These are phyloP conservation scores for Tenrec ecaudatus DNA, from an alignment of 2,113 vertebrate genomes.

Conservation along the genomic window DNA sequence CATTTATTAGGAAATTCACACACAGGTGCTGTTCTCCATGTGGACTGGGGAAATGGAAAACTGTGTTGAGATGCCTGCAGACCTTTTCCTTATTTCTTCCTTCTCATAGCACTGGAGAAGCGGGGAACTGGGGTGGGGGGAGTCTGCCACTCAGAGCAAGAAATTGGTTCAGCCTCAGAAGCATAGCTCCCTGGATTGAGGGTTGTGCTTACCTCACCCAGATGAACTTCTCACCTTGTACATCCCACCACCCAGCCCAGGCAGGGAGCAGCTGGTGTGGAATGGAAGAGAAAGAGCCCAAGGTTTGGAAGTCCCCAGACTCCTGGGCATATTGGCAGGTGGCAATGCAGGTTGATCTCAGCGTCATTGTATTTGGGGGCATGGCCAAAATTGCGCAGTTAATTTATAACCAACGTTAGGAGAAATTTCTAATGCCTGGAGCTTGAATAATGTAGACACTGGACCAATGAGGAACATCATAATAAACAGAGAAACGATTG, in stretches of 20 bases:
- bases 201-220: slow-evolving; percentile 72
- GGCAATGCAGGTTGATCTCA: too few relatives aligned
- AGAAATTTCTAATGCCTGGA: background rate
- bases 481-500: too few relatives aligned
- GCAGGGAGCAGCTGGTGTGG: slow-evolving; percentile 22
- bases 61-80: slow-evolving; percentile 53
- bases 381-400: background rate
- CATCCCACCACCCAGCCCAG: slow-evolving; percentile 44
- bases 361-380: accelerated
- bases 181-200: slow-evolving; percentile 79
- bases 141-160: slow-evolving; percentile 73
- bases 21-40: slow-evolving; percentile 56
- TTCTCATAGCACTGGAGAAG: slow-evolving; percentile 26
- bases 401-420: background rate
- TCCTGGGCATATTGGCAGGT: background rate
- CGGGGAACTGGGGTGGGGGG: too few relatives aligned
- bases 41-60: slow-evolving; percentile 63
- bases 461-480: too few relatives aligned
- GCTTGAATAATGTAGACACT: too few relatives aligned
- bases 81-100: slow-evolving; percentile 59
- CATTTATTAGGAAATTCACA: slow-evolving; percentile 15
- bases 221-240: slow-evolving; percentile 73
- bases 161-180: slow-evolving; percentile 82
- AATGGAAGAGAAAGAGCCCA: background rate
- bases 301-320: background rate